These are phyloP conservation scores for Ornithoptera priamus DNA, from an alignment of 2,888 invertebrate genomes.

Conservation along the genomic window DNA sequence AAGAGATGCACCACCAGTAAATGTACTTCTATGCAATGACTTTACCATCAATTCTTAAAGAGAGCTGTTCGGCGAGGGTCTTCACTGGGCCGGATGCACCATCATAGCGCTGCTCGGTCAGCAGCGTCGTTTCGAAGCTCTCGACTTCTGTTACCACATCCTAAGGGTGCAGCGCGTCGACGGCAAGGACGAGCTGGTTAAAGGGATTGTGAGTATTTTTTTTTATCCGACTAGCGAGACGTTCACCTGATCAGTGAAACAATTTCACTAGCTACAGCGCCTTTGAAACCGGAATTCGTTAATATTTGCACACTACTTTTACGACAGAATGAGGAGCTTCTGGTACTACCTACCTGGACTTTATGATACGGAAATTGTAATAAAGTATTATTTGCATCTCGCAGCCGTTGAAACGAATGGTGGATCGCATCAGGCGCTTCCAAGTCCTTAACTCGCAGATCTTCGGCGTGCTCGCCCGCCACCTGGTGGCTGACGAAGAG, in stretches of 20 bases:
- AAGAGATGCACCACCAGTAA: too few relatives aligned
- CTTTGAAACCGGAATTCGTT: too few relatives aligned
- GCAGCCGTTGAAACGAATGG: constrained; percentile 96
- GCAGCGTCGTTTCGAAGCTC: constrained; percentile 96
- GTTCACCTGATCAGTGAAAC: too few relatives aligned
- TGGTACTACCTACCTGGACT: too few relatives aligned
- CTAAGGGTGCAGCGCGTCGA: constrained; percentile 96
- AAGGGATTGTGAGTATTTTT: constrained; percentile 91
- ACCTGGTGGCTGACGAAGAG: constrained; percentile 85
- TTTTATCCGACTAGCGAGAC: neutral
- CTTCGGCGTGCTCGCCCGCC: constrained; percentile 96
- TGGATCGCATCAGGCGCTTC: constrained; percentile 97
- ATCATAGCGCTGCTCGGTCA: constrained; percentile 97
- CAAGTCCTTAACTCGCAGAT: constrained; percentile 99
- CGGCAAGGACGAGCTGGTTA: constrained; percentile 96
- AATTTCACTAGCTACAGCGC: too few relatives aligned
- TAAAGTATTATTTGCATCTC: constrained; percentile 1
- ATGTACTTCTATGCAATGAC: too few relatives aligned
- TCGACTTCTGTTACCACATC: constrained; percentile 99
- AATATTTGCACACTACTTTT: too few relatives aligned
- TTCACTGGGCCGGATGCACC: constrained; percentile 99
- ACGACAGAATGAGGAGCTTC: too few relatives aligned
- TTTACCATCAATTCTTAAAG: constrained; percentile 62
- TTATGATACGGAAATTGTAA: too few relatives aligned
- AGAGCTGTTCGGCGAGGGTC: constrained; percentile 98